Evolutionary conservation across 2,797 vertebrate genomes (phyloP), one percentile per base, ranked within the genome.

Genomic region (Pseudochirops cupreus): DNA sequence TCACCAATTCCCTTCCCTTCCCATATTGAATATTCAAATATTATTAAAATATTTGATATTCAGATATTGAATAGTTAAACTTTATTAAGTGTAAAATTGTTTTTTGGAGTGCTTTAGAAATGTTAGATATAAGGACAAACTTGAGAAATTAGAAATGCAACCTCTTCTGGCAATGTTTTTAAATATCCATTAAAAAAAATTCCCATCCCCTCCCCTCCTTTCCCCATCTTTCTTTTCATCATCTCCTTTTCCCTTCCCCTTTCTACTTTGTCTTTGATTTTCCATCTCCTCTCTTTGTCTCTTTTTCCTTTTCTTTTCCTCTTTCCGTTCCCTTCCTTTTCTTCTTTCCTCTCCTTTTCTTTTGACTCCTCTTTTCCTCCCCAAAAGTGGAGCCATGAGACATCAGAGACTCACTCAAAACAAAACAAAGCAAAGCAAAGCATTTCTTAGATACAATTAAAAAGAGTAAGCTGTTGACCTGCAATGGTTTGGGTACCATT

Each of bases 21-120:
- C 39, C 39, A 26, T 50, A 28, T 12, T 26, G 24, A 87, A 87
- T 82, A 82, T 82, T 82, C 74, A 82, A 82, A 46, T 82, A 82
- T 82, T 82, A 26, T 46, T 82, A 21, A 87, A 87, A 74, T 74
- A 74, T 74, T 62, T 31, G 13, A 33, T 62, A 62, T 31, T 31
- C 31, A 98, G 98, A 98, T 98, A 98, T 91, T 96, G 98, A 98
- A 98, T 97, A 98, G 98, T 98, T 98, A 99, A 99, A 98, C 95
- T 99, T 99, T 98, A 98, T 98, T 98, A 98, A 96, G 98, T 98
- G 98, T 98, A 98, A 98, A 98, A 98, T 98, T 98, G 97, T 95
- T 96, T 98, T 98, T 97, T 95, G 97, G 97, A 97, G 97, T 94
- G 93, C 31, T 93, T 98, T 97, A 94, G 82, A 97, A 97, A 98